These are phyloP conservation scores for Alexandromys fortis DNA, from an alignment of 2,113 vertebrate species.

Conservation along the genomic window DNA sequence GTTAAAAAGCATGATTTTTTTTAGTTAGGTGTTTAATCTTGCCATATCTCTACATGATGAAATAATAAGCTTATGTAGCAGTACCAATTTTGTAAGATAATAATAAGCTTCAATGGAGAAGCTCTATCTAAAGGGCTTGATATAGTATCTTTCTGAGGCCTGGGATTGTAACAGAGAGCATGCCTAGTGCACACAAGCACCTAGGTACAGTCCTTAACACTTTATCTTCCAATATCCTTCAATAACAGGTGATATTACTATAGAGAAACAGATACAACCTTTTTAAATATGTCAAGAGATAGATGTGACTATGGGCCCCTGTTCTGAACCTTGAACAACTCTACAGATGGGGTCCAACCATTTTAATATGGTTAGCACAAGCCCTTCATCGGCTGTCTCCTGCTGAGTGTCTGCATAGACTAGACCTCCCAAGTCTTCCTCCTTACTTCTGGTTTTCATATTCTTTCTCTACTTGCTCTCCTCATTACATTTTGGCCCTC, in stretches of 20 bases:
- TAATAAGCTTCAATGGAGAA: not conserved
- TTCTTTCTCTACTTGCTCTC: not conserved
- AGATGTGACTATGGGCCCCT: not conserved
- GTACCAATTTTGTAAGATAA: not conserved
- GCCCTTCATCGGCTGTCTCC: not conserved
- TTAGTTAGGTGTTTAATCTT: slow-evolving; percentile 29
- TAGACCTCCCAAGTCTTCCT: not conserved
- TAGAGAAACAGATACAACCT: not conserved
- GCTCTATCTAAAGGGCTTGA: not conserved
- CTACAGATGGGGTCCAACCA: not conserved
- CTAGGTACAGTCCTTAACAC: not conserved
- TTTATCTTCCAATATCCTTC: not conserved
- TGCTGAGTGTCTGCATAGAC: not conserved
- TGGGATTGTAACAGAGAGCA: not conserved
- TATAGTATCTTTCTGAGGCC: not conserved
- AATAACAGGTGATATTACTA: not conserved
- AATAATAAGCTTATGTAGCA: not conserved
- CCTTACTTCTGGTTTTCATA: not conserved
- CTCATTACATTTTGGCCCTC: not conserved
- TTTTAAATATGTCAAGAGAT: not conserved
- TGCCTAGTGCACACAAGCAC: not conserved
- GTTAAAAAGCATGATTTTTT: slow-evolving; percentile 44
- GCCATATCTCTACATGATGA: not conserved
- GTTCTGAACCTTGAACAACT: not conserved
- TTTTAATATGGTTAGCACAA: not conserved